phyloP scores from a whole-genome alignment of 2,888 invertebrate species.

The Hirtodrosophila duncani region DNA sequence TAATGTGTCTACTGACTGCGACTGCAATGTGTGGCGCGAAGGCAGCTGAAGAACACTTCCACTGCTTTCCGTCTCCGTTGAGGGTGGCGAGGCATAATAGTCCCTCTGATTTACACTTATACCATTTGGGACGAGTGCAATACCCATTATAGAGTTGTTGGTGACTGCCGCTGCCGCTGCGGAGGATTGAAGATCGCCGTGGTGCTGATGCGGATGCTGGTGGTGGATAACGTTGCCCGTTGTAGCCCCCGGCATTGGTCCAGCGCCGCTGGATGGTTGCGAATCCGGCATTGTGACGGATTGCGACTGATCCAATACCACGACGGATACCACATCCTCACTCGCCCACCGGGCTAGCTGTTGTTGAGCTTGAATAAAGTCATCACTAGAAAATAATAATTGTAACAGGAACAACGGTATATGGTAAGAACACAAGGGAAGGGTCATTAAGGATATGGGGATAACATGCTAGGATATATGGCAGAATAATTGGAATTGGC shows the following conservation, averaged over 20 bases:
- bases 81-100: slow-evolving; percentile 79
- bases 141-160: slow-evolving; percentile 72
- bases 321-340: slow-evolving; percentile 87
- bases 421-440: slow-evolving; percentile 77
- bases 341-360: slow-evolving; percentile 97
- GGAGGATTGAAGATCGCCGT: slow-evolving; percentile 77
- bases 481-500: no score
- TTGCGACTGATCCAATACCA: slow-evolving; percentile 79
- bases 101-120: slow-evolving; percentile 79
- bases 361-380: slow-evolving; percentile 98
- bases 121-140: slow-evolving; percentile 77
- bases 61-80: slow-evolving; percentile 80
- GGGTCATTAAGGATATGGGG: slow-evolving; percentile 43
- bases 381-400: slow-evolving; percentile 96
- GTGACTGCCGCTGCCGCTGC: slow-evolving; percentile 59
- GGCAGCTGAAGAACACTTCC: slow-evolving; percentile 79
- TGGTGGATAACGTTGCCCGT: slow-evolving; percentile 80
- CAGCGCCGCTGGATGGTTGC: slow-evolving; percentile 80
- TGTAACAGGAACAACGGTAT: slow-evolving; percentile 85
- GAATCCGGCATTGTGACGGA: slow-evolving; percentile 78
- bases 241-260: slow-evolving; percentile 81
- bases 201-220: slow-evolving; percentile 78
- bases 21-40: slow-evolving; percentile 67
- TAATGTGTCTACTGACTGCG: slow-evolving; percentile 63
- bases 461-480: slow-evolving; percentile 28